Evolutionary conservation across 2,797 vertebrate species (phyloP).

Genomic region (Heteromormyrus szaboi): DNA sequence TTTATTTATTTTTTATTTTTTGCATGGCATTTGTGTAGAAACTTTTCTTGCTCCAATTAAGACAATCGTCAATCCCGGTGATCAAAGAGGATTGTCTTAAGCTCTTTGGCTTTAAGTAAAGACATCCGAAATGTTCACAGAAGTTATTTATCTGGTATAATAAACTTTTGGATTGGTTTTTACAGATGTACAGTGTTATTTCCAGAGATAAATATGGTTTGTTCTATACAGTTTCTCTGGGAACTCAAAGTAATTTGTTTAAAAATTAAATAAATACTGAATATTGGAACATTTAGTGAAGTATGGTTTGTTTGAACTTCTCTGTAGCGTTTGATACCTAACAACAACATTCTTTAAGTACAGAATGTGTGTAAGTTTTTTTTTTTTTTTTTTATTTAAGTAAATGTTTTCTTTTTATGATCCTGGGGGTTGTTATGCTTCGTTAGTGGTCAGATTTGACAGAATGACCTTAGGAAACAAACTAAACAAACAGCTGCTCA

Average conservation of each 20-base stretch:
- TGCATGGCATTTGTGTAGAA: background rate
- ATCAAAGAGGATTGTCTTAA: background rate
- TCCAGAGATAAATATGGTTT: background rate
- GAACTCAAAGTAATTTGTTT: background rate
- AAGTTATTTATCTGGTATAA: background rate
- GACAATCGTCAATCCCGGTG: constrained; percentile 8
- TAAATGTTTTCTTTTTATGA: background rate
- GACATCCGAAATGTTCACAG: background rate
- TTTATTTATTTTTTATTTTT: background rate
- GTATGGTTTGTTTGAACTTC: constrained; percentile 3
- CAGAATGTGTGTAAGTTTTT: background rate
- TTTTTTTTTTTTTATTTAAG: background rate
- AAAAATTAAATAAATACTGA: background rate
- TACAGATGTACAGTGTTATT: constrained; percentile 2
- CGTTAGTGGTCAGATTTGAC: constrained; percentile 5
- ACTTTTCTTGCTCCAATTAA: background rate
- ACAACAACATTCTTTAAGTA: background rate
- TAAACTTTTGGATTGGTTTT: constrained; percentile 1
- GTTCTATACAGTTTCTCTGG: background rate
- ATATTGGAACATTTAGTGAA: background rate
- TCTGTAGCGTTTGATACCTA: background rate
- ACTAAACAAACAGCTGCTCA: background rate
- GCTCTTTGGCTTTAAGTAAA: constrained; percentile 12
- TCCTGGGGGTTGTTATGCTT: background rate
- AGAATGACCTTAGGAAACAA: background rate